Evolutionary conservation across 92 coral and sea anemone species (phyloP).

Genomic region (Meandrina meandrites): DNA sequence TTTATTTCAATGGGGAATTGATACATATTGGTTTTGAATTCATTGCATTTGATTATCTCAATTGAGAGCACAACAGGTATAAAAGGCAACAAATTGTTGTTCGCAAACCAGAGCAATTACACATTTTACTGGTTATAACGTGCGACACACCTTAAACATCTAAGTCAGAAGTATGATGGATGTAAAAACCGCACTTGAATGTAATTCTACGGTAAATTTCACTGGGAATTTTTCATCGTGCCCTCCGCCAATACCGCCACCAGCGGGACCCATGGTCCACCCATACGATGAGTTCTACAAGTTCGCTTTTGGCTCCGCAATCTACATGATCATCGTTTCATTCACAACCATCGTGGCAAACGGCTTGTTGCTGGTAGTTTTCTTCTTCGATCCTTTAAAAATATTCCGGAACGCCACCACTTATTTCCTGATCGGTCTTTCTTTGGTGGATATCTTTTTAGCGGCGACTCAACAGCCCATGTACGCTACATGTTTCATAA

Average conservation of each 20-base stretch:
- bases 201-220: slow-evolving; percentile 4
- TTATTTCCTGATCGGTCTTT: slow-evolving; percentile 38
- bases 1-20: no score
- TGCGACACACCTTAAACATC: neutral
- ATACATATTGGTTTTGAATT: neutral
- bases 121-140: neutral
- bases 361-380: slow-evolving; percentile 30
- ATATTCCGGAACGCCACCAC: slow-evolving; percentile 34
- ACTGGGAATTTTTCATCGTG: slow-evolving; percentile 5
- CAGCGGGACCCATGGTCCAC: neutral
- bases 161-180: neutral
- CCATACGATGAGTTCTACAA: slow-evolving; percentile 4
- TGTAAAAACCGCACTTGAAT: neutral
- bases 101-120: neutral
- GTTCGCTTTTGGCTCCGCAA: slow-evolving; percentile 32
- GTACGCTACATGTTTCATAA: slow-evolving; percentile 30
- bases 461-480: slow-evolving; percentile 31
- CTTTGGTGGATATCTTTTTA: slow-evolving; percentile 22
- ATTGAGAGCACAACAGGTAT: neutral
- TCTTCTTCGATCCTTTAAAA: slow-evolving; percentile 42
- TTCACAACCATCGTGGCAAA: slow-evolving; percentile 31
- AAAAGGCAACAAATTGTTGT: neutral
- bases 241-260: neutral
- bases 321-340: slow-evolving; percentile 31
- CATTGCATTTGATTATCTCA: neutral